Evolutionary conservation across 2,888 invertebrate genomes (phyloP).

Genomic region (Pyralis farinalis): DNA sequence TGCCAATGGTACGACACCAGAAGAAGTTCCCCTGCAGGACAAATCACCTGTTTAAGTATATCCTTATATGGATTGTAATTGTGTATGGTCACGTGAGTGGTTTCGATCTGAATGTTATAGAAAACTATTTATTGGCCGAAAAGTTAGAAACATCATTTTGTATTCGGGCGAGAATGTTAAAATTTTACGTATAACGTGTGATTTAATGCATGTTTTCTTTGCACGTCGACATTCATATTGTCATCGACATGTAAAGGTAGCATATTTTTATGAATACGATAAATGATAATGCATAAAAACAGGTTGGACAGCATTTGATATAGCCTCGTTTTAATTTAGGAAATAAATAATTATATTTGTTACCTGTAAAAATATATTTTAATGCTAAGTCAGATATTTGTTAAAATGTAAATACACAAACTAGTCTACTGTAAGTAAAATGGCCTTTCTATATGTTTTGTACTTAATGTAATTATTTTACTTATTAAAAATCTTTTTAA

Average conservation of each 20-base stretch:
- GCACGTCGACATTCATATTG: too few relatives aligned
- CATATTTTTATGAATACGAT: neutral
- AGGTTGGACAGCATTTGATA: neutral
- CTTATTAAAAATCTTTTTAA: too few relatives aligned
- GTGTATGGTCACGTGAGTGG: constrained; percentile 33
- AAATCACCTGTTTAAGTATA: constrained; percentile 59
- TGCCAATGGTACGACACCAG: constrained; percentile 55
- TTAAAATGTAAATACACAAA: constrained; percentile 12
- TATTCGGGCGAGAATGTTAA: neutral
- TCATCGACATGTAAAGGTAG: neutral
- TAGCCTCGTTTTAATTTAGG: neutral
- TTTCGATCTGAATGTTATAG: constrained; percentile 63
- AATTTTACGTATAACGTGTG: too few relatives aligned
- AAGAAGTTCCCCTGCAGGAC: constrained; percentile 69
- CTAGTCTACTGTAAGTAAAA: neutral
- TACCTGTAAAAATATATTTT: constrained; percentile 8
- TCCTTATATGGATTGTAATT: constrained; percentile 19
- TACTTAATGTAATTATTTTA: constrained; percentile 5
- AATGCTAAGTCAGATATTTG: constrained; percentile 13
- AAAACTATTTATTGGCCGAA: constrained; percentile 36
- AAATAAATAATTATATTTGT: neutral
- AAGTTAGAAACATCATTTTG: neutral
- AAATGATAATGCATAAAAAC: neutral
- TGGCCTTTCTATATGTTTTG: constrained; percentile 9
- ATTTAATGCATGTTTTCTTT: too few relatives aligned